These are phyloP conservation scores for Malthinus seriepunctatus DNA, from an alignment of 2,888 invertebrate species.

Conservation along the genomic window DNA sequence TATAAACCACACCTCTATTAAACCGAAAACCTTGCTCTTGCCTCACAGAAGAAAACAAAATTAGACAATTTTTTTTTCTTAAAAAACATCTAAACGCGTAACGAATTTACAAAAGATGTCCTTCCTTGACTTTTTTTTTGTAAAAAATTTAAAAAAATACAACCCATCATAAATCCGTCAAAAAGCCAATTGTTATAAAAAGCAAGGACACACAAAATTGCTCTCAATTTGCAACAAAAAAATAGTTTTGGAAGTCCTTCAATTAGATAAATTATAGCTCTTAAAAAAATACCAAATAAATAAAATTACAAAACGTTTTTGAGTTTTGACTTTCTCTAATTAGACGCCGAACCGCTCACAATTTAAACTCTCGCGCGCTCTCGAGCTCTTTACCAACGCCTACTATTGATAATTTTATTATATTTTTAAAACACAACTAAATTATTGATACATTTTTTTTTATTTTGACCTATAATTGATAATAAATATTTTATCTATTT, in stretches of 20 bases:
- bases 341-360: background rate
- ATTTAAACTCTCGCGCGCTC: too few species aligned
- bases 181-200: too few species aligned
- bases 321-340: background rate
- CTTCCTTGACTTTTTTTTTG: too few species aligned
- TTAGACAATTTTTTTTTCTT: too few species aligned
- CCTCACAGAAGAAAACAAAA: background rate
- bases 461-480: constrained; percentile 2
- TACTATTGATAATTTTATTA: background rate
- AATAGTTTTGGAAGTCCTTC: too few species aligned
- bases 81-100: background rate
- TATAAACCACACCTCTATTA: constrained; percentile 31
- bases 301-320: background rate
- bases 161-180: constrained; percentile 16
- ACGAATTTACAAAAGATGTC: constrained; percentile 10
- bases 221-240: too few species aligned
- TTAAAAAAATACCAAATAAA: too few species aligned
- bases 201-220: too few species aligned
- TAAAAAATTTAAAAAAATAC: constrained; percentile 22
- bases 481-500: too few species aligned
- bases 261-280: too few species aligned
- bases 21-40: background rate
- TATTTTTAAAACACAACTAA: too few species aligned
- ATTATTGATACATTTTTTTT: too few species aligned
- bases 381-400: background rate